Conservation (phyloP, 2,888 invertebrate genomes). For the Lepetodrilus schrolli region DNA sequence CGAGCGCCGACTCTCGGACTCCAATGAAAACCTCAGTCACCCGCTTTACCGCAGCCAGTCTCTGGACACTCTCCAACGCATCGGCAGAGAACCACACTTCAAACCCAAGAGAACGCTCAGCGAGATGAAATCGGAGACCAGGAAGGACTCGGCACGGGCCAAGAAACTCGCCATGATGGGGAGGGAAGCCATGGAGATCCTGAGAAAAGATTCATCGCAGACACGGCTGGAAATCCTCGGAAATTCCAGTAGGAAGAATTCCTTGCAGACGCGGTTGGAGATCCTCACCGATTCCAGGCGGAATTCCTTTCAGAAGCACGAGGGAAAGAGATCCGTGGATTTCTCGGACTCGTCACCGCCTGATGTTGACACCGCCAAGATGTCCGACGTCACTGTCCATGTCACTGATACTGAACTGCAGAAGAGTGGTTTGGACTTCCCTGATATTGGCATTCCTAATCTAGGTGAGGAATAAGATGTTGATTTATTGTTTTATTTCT, state of each 20-base stretch:
- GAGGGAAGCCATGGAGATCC: neutral
- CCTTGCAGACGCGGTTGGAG: too few species aligned
- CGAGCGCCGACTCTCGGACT: slow-evolving; percentile 68
- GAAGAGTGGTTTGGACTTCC: slow-evolving; percentile 15
- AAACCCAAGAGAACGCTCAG: slow-evolving; percentile 58
- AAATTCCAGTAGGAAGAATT: too few species aligned
- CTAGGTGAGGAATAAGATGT: neutral
- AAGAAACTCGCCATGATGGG: neutral
- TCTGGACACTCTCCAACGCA: slow-evolving; percentile 84
- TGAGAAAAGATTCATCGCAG: neutral
- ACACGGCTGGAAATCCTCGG: neutral
- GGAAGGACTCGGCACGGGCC: slow-evolving; percentile 26
- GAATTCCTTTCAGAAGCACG: neutral
- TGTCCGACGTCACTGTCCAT: slow-evolving; percentile 37
- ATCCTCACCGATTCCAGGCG: neutral
- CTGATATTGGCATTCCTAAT: slow-evolving; percentile 12
- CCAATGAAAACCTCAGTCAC: slow-evolving; percentile 80
- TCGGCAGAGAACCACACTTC: slow-evolving; percentile 64
- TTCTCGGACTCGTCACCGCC: neutral
- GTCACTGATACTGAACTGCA: neutral
- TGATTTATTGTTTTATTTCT: too few species aligned
- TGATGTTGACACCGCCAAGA: slow-evolving; percentile 4
- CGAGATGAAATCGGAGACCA: slow-evolving; percentile 53
- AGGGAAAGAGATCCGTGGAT: neutral
- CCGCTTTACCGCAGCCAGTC: slow-evolving; percentile 87